A percentile compares a stretch with the other conserved stretches of the same genome.
Conservation (phyloP, 92 coral and sea anemone genomes). For the Epizoanthus rinbou region DNA sequence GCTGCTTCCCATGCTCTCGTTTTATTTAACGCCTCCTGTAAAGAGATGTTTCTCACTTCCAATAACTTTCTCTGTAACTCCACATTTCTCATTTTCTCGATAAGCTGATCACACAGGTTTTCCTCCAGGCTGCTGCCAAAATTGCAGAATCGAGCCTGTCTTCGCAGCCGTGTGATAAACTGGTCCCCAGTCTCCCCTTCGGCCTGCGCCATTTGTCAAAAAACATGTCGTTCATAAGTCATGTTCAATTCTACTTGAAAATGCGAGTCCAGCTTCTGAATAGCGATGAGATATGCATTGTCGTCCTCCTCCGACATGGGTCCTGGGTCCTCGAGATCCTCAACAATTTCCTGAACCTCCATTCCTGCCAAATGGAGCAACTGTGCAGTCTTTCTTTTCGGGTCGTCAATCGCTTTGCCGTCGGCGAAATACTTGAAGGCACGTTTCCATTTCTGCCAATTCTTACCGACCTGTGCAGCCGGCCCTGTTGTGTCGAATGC, state of each 20-base stretch:
- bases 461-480: no score
- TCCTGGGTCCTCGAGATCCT: slow-evolving; percentile 55
- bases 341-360: slow-evolving; percentile 58
- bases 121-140: slow-evolving; percentile 62
- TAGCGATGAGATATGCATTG: slow-evolving; percentile 16
- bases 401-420: no score
- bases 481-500: no score
- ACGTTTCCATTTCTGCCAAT: no score
- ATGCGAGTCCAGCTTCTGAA: slow-evolving; percentile 46
- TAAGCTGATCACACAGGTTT: slow-evolving; percentile 68
- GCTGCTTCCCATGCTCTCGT: slow-evolving; percentile 11
- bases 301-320: slow-evolving; percentile 34
- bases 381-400: no score
- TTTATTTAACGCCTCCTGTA: background rate
- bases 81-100: slow-evolving; percentile 42
- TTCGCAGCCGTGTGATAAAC: background rate
- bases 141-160: slow-evolving; percentile 59
- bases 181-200: no score
- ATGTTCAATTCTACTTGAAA: background rate
- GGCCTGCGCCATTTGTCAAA: no score
- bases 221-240: no score
- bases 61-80: slow-evolving; percentile 43
- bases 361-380: slow-evolving; percentile 51
- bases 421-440: no score
- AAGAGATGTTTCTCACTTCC: background rate